Percentiles rank a stretch among this genome's conserved stretches.
Conservation (phyloP, 2,113 vertebrate species). For the Micromys minutus region DNA sequence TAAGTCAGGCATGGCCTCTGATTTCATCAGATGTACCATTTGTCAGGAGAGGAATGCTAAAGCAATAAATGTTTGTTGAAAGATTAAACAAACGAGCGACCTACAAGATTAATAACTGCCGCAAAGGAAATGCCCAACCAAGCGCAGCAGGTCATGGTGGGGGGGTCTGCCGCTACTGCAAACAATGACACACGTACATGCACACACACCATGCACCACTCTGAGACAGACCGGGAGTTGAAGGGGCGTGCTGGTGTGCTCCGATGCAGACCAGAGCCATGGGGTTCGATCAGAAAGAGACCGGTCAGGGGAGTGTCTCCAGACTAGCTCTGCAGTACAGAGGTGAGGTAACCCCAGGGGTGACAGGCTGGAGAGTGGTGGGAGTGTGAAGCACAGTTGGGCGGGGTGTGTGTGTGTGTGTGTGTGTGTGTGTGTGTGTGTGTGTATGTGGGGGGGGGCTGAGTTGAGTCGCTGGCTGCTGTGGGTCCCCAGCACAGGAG, state of each 20-base stretch:
- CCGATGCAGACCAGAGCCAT: neutral
- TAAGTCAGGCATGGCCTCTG: neutral
- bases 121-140: neutral
- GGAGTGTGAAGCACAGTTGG: neutral
- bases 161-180: neutral
- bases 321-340: neutral
- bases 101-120: neutral
- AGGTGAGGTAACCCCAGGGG: neutral
- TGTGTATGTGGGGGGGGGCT: no score
- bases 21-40: constrained; percentile 16
- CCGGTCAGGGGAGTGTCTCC: neutral
- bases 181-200: neutral
- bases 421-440: no score
- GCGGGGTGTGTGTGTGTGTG: neutral
- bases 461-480: neutral
- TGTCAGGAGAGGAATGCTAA: neutral
- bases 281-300: neutral
- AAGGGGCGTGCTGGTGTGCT: neutral
- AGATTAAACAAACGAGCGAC: neutral
- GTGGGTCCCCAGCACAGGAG: neutral
- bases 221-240: neutral
- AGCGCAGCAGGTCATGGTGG: no score
- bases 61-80: constrained; percentile 1
- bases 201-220: no score
- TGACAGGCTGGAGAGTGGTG: neutral